Conservation (phyloP, 2,113 vertebrate genomes). For the Campylorhamphus procurvoides region DNA sequence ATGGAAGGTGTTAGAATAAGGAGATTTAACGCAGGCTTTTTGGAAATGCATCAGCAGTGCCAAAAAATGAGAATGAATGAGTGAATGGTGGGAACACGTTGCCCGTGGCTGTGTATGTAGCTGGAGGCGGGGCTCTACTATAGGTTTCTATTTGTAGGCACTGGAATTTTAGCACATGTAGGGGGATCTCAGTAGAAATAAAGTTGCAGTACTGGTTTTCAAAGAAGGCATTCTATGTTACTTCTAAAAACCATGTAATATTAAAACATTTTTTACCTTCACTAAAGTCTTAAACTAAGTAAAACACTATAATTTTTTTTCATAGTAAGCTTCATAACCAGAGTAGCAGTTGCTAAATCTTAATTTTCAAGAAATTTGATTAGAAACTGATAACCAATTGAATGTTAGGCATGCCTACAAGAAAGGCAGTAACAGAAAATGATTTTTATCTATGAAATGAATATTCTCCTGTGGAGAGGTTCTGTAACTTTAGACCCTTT, state of each 20-base stretch:
- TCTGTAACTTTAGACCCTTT: not conserved
- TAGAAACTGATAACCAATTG: not conserved
- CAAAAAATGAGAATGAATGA: not conserved
- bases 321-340: not conserved
- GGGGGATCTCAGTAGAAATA: not conserved
- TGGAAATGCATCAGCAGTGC: constrained; percentile 52
- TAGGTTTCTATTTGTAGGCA: not conserved
- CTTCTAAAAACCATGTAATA: rapidly evolving
- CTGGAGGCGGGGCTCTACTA: not conserved
- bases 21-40: not conserved
- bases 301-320: not conserved
- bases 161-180: not conserved
- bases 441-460: not conserved
- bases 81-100: not conserved
- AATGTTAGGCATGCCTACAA: not conserved
- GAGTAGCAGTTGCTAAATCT: not conserved
- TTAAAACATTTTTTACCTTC: not conserved
- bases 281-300: not conserved
- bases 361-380: not conserved
- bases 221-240: not conserved
- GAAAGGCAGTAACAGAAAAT: not conserved
- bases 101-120: not conserved
- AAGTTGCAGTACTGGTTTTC: not conserved
- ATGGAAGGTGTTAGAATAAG: not conserved
- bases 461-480: not conserved